Conservation (phyloP, 2,113 vertebrate species). For the Paralichthys olivaceus region DNA sequence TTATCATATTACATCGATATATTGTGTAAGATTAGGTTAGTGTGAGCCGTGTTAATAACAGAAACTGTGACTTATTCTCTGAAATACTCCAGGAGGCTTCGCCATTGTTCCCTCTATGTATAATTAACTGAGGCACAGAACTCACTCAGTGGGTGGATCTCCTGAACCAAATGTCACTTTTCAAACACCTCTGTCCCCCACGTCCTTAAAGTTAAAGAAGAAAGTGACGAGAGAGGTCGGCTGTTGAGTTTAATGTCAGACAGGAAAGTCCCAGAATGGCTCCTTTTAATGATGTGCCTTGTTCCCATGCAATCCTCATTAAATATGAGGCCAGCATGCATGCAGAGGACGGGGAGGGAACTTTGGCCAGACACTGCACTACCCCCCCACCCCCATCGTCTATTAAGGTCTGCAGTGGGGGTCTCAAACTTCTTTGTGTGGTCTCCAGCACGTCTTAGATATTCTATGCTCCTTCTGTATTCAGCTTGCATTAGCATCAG, state of each 20-base stretch:
- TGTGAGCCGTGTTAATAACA: slow-evolving; percentile 23
- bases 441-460: slow-evolving; percentile 35
- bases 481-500: slow-evolving; percentile 73
- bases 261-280: slow-evolving; percentile 75
- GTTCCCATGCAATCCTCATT: slow-evolving; percentile 74
- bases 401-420: slow-evolving; percentile 36
- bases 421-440: slow-evolving; percentile 46
- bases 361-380: slow-evolving; percentile 38
- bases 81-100: neutral
- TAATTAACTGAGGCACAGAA: slow-evolving; percentile 39
- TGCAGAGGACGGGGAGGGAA: slow-evolving; percentile 48
- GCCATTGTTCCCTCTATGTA: slow-evolving; percentile 1
- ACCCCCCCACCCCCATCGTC: slow-evolving; percentile 10
- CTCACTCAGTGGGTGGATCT: slow-evolving; percentile 43
- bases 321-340: slow-evolving; percentile 67
- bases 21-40: slow-evolving; percentile 44
- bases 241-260: slow-evolving; percentile 80
- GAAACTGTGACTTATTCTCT: slow-evolving; percentile 8
- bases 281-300: slow-evolving; percentile 80
- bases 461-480: slow-evolving; percentile 41
- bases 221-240: slow-evolving; percentile 78
- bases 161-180: slow-evolving; percentile 72
- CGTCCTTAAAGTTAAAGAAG: slow-evolving; percentile 73
- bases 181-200: slow-evolving; percentile 51
- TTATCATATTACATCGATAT: slow-evolving; percentile 49